phyloP scores from a whole-genome alignment of 2,797 vertebrate species.

The Sebastes hubbsi region DNA sequence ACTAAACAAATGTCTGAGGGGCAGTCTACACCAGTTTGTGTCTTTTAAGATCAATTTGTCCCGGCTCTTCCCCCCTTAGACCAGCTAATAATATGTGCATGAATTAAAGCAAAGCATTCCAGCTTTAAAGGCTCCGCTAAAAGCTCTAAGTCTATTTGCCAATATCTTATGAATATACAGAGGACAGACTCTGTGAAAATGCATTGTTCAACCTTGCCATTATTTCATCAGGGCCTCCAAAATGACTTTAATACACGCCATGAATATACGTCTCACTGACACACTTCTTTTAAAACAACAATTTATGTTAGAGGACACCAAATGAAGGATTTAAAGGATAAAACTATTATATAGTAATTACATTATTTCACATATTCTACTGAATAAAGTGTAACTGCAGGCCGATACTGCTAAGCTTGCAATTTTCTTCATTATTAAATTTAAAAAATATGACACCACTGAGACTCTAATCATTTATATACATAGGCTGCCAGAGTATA shows the following conservation, averaged over 20 bases:
- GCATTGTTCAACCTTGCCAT: background rate
- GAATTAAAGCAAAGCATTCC: conserved; percentile 57
- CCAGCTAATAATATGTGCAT: conserved; percentile 60
- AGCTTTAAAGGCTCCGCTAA: conserved; percentile 42
- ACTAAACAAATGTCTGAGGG: conserved; percentile 75
- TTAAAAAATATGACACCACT: background rate
- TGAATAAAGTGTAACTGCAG: background rate
- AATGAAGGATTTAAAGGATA: background rate
- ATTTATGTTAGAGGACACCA: background rate
- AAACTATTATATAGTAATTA: background rate
- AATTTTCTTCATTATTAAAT: conserved; percentile 11
- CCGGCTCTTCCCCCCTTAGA: conserved; percentile 54
- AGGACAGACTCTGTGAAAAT: background rate
- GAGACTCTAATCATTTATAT: conserved; percentile 6
- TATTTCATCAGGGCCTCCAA: background rate
- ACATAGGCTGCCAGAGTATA: background rate
- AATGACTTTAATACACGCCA: background rate
- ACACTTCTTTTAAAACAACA: background rate
- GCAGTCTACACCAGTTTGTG: conserved; percentile 71
- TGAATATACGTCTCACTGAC: background rate
- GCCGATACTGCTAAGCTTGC: background rate
- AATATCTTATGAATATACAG: conserved; percentile 1
- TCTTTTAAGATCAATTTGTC: conserved; percentile 78
- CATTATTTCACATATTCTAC: background rate
- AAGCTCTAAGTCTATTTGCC: conserved; percentile 12